Conservation (phyloP, 2,113 vertebrate genomes). For the Numenius arquata region DNA sequence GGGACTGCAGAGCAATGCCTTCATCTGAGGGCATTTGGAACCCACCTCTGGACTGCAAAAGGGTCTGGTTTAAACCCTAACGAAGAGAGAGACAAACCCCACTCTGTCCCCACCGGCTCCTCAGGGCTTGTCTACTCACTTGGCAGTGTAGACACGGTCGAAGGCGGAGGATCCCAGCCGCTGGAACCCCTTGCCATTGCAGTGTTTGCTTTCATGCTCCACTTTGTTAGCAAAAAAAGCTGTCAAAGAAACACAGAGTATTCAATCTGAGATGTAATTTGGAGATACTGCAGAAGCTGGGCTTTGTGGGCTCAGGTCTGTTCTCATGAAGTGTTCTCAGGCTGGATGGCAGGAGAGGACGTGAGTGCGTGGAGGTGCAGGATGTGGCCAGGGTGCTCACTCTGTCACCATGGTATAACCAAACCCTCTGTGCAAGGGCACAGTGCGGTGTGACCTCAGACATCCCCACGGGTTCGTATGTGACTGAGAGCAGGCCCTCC, state of each 20-base stretch:
- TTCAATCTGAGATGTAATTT: neutral
- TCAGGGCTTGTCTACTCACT: constrained; percentile 78
- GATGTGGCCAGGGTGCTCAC: fast-evolving
- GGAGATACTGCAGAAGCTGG: neutral
- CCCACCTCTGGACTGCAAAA: neutral
- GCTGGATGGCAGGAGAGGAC: neutral
- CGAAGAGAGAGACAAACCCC: fast-evolving
- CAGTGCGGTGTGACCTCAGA: neutral
- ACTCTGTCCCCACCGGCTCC: fast-evolving
- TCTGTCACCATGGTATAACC: neutral
- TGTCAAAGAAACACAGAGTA: constrained; percentile 41
- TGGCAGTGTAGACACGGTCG: constrained; percentile 88
- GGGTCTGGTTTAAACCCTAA: neutral
- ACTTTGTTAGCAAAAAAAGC: constrained; percentile 91
- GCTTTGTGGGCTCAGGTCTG: neutral
- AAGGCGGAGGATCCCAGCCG: constrained; percentile 70
- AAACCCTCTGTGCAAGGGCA: neutral
- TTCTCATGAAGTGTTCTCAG: neutral
- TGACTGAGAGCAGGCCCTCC: neutral
- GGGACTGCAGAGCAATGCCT: neutral
- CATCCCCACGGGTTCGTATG: fast-evolving
- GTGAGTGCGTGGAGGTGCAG: neutral
- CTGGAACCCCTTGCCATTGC: constrained; percentile 68
- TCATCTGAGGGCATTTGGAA: neutral
- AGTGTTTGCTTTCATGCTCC: constrained; percentile 82